These are phyloP conservation scores for Hipposideros larvatus DNA, from an alignment of 2,797 vertebrate species.

Conservation along the genomic window DNA sequence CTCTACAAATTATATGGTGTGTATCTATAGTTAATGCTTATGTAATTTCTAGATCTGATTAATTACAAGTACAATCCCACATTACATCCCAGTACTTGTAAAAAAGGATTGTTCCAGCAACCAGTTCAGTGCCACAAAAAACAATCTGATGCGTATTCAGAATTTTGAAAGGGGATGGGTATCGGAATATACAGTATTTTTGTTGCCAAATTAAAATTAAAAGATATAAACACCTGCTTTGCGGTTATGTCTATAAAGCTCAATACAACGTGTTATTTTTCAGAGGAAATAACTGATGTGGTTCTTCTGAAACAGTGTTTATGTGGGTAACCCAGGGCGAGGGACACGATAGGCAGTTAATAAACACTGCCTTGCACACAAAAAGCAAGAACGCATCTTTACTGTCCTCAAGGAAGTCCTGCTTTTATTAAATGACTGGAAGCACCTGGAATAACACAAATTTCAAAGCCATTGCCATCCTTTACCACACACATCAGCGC, in stretches of 20 bases:
- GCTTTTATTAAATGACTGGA: neutral
- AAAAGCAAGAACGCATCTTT: slow-evolving; percentile 34
- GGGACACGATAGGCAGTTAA: neutral
- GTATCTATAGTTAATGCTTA: neutral
- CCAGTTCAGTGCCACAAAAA: neutral
- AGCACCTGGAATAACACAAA: neutral
- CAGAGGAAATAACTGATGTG: neutral
- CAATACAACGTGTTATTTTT: neutral
- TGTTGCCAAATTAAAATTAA: neutral
- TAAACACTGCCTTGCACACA: neutral
- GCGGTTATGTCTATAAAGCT: neutral
- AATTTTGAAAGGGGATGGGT: neutral
- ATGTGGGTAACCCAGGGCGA: neutral
- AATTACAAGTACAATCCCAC: slow-evolving; percentile 23
- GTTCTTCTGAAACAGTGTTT: slow-evolving; percentile 28
- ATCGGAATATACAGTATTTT: neutral
- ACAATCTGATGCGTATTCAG: neutral
- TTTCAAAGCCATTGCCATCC: neutral
- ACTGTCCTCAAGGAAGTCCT: neutral
- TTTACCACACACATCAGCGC: neutral
- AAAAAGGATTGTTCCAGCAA: neutral
- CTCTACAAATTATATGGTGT: neutral
- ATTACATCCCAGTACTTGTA: neutral
- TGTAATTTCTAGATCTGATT: neutral
- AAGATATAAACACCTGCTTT: neutral